These are phyloP conservation scores for Hassar affinis DNA, from an alignment of 2,113 vertebrate species.

Conservation along the genomic window DNA sequence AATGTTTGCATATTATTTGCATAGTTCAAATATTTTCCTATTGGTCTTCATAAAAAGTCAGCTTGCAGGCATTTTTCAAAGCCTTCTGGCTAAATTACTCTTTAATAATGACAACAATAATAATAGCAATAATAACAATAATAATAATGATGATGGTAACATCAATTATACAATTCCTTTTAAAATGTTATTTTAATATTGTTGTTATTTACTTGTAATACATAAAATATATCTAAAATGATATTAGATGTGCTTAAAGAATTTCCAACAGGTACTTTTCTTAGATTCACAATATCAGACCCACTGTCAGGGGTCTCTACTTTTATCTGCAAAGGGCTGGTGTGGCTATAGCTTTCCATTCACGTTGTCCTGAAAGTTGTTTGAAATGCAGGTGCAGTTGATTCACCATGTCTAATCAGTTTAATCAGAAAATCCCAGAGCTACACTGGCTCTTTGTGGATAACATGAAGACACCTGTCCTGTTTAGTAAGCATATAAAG, in stretches of 20 bases:
- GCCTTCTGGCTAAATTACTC: not conserved
- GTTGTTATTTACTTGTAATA: not conserved
- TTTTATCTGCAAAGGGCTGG: not conserved
- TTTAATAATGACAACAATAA: too few relatives aligned
- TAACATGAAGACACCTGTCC: not conserved
- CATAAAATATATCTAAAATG: too few relatives aligned
- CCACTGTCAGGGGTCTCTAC: not conserved
- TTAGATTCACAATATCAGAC: not conserved
- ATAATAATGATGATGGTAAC: not conserved
- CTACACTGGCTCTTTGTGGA: not conserved
- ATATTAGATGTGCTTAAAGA: rapidly evolving
- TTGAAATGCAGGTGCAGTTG: not conserved
- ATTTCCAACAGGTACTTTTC: not conserved
- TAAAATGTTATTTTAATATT: not conserved
- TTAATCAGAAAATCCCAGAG: not conserved
- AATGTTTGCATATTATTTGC: not conserved
- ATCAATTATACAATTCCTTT: too few relatives aligned
- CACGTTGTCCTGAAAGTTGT: not conserved
- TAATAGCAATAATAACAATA: not conserved
- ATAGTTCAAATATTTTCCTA: not conserved
- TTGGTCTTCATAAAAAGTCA: not conserved
- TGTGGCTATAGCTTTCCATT: not conserved
- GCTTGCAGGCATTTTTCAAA: not conserved
- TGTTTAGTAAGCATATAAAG: not conserved
- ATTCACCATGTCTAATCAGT: not conserved